Evolutionary conservation across 2,113 vertebrate species (phyloP).

Genomic region (Hymenochirus boettgeri): DNA sequence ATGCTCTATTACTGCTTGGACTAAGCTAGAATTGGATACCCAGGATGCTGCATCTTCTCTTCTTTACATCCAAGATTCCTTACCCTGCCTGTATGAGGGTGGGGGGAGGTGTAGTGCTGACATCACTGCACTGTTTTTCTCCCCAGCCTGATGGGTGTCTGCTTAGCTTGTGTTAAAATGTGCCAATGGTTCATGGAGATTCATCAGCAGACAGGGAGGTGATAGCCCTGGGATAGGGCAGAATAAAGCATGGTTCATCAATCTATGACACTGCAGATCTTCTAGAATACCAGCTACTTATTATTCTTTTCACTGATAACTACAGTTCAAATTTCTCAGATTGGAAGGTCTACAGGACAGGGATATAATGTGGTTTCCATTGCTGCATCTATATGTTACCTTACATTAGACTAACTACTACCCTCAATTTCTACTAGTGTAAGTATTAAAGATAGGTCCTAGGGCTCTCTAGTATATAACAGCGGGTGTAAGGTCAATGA

Average conservation of each 20-base stretch:
- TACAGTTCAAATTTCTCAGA: no score
- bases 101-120: constrained; percentile 33
- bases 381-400: no score
- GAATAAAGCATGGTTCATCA: neutral
- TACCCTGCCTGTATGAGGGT: constrained; percentile 19
- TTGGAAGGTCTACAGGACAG: no score
- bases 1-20: neutral
- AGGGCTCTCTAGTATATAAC: no score
- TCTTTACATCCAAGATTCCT: constrained; percentile 1
- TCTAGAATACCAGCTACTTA: neutral
- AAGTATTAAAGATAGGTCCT: no score
- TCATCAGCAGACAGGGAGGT: neutral
- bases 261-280: neutral
- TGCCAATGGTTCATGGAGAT: constrained; percentile 47
- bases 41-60: constrained; percentile 32
- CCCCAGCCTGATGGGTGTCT: constrained; percentile 11
- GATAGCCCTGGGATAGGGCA: neutral
- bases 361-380: no score
- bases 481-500: no score
- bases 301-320: no score
- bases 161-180: constrained; percentile 8
- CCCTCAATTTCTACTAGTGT: no score
- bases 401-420: no score
- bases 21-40: neutral
- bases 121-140: constrained; percentile 19